phyloP scores from a whole-genome alignment of 2,113 vertebrate genomes.

The Rhegmatorhina hoffmannsi region DNA sequence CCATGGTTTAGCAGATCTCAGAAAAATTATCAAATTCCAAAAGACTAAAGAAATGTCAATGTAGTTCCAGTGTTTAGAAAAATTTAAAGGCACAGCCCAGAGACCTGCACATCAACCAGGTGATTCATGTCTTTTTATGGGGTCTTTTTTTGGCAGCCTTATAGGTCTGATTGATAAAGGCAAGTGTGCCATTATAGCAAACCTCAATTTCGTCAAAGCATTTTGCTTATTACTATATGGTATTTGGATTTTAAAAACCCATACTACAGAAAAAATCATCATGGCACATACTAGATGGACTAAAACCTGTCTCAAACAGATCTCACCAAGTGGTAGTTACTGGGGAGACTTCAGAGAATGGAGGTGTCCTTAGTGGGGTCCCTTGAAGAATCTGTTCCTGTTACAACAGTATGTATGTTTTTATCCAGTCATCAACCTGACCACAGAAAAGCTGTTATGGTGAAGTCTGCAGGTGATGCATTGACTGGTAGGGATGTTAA shows the following conservation, averaged over 20 bases:
- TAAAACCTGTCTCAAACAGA: neutral
- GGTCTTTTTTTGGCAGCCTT: neutral
- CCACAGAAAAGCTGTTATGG: neutral
- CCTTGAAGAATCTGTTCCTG: neutral
- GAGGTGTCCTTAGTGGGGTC: neutral
- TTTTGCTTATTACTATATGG: neutral
- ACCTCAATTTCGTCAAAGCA: neutral
- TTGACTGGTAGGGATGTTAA: neutral
- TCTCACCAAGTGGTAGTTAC: neutral
- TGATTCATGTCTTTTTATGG: neutral
- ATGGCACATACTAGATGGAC: neutral
- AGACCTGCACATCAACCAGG: neutral
- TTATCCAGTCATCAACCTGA: neutral
- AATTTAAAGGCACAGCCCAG: neutral
- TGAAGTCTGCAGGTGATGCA: neutral
- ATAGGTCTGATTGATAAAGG: neutral
- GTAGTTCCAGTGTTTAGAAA: neutral
- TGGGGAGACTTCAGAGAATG: neutral
- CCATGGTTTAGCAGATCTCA: neutral
- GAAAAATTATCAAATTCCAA: conserved; percentile 12
- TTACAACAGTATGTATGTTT: neutral
- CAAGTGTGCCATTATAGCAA: neutral
- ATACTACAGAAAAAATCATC: neutral
- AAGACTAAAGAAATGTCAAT: neutral
- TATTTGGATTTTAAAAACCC: neutral